A percentile compares a stretch with the other conserved stretches of the same genome.
Conservation (phyloP, 2,113 vertebrate species). For the Zosterops pallidus region DNA sequence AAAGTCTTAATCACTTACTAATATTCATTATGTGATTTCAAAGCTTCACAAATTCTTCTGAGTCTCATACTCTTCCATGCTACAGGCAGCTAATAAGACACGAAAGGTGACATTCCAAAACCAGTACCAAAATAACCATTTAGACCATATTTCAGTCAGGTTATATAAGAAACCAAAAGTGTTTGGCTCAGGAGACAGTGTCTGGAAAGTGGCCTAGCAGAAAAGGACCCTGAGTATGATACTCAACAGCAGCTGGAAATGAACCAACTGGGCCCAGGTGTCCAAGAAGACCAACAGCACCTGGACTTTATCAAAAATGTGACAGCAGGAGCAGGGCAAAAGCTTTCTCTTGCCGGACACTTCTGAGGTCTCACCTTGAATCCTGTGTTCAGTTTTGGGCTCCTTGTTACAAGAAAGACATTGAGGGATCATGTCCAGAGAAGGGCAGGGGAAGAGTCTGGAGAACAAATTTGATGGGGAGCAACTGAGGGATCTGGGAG, state of each 20-base stretch:
- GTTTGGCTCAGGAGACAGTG: background rate
- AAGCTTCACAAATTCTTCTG: background rate
- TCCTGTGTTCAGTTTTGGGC: background rate
- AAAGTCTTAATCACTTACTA: background rate
- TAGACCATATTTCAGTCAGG: background rate
- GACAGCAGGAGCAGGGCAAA: background rate
- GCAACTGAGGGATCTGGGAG: background rate
- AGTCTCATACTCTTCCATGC: background rate
- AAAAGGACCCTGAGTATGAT: background rate
- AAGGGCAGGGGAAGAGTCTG: rapidly evolving
- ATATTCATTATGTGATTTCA: background rate
- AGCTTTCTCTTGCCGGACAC: too few relatives aligned
- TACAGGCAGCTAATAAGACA: background rate
- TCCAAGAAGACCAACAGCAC: rapidly evolving
- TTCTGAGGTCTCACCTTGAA: background rate
- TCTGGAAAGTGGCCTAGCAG: background rate
- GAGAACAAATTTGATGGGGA: background rate
- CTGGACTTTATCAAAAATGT: background rate
- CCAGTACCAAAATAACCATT: background rate
- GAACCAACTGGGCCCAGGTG: background rate
- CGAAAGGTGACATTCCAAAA: background rate
- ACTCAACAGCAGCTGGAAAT: background rate
- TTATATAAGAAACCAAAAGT: background rate
- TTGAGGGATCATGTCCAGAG: background rate
- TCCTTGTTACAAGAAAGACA: too few relatives aligned